Base-by-base conservation (phyloP, 1,140 invertebrate genomes). In the Penaeus japonicus region DNA sequence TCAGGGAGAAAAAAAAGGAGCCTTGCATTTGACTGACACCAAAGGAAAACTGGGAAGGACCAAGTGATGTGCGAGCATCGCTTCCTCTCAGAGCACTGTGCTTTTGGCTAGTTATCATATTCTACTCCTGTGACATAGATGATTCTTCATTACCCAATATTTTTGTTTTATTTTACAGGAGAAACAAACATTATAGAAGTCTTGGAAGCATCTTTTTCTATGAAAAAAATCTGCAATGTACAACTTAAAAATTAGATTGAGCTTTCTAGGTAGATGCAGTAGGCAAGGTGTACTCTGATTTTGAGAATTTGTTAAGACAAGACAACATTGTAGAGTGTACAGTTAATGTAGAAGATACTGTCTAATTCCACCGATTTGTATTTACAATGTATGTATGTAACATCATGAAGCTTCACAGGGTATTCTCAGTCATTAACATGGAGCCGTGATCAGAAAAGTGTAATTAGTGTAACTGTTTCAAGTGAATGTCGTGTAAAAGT, bases 191-290 rank as follows among this genome's bases (percentile, higher is more conserved):
- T 24, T 53, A 65, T 47, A 39, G 62, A 70, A 24, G 70, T 30
- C 70, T 73, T 73, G n/a, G 39, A 73, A 73, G 65, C 83, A 84
- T 73, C 65, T 75, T 24, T 57, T 70, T 47, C n/a, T 73, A 84
- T 53, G 83, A 82, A 84, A 53, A 57, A 84, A 75, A 47, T 84
- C 83, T 73, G 83, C 83, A 84, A 75, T 84, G 83, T 84, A 84
- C 83, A 84, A 84, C 62, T 70, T 84, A 75, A 32, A 84, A 47
- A 73, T 84, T 84, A 84, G 65, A 73, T 30, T 84, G 83, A 73
- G 65, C 65, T 84, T 84, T 84, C 62, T 84, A 84, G 83, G 39
- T 75, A 47, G 47, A 47, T 79, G 54, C 54, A 79, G 77, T 53
- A 79, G 54, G 54, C 77, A 53, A 27, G 35, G 22, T 79, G 39